Evolutionary conservation across 2,113 vertebrate species (phyloP), one percentile per base, ranked within the genome.

Genomic region (Plestiodon gilberti): DNA sequence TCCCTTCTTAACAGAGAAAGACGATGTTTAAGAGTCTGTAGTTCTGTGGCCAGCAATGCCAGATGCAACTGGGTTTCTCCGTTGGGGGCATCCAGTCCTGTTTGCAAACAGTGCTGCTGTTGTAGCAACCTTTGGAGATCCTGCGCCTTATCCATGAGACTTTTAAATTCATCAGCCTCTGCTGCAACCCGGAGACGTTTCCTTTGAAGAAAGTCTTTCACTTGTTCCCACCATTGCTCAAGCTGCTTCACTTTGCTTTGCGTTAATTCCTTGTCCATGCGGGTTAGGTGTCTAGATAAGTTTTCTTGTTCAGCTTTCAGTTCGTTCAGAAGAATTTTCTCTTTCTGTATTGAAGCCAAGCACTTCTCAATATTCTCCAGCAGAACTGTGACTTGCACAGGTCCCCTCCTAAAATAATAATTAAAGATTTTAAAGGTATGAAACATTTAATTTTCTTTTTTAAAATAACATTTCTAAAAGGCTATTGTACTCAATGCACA

Each of bases 201-300:
- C 90, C 91, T 97, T 74, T 98, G 96, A 20, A 96, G 88, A 6
- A 89, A 85, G 10, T 94, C 96, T 40, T 98, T 96, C 61, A 97
- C 90, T 4, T 89, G 91, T 71, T 95, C 95, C 98, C 98, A 98
- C 80, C 92, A 90, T 2, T 83, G 90, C 62, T 97, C 97, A 13
- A 98, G 95, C 22, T 93, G 94, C 61, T 87, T 95, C 86, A 97
- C 95, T 8, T 97, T 96, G 43, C 83, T 96, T 85, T 96, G 92
- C 0, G 95, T 92, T 23, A 95, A 81, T 67, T 94, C 95, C 87
- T 91, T 96, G 83, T 98, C 97, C 85, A 96, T 93, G 67, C 85
- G 91, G 1, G 94, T 96, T 87, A 98, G 94, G 61, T 91, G 92
- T 20, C 83, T 83, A 3, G 94, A 95, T 48, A 98, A 80, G 88